Base-by-base conservation (phyloP, 2,113 vertebrate genomes). In the Malaclemys terrapin region DNA sequence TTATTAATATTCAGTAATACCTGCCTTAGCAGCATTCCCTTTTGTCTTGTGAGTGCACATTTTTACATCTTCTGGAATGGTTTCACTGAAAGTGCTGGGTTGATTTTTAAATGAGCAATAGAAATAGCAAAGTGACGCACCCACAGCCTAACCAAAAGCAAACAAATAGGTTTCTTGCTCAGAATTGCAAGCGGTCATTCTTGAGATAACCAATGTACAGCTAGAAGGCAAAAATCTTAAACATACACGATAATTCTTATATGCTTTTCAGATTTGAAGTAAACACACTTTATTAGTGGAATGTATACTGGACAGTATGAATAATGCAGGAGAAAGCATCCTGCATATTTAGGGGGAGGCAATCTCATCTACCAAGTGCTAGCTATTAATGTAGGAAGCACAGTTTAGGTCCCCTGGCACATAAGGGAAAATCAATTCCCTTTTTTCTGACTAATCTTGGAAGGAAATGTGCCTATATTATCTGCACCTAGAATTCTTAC, bases 1-100 rank as follows among this genome's bases (percentile, higher is more conserved):
- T 95, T 96, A 89, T 97, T 97, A 97, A 76, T 87, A 95, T 97
- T 96, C 91, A 62, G 22, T 47, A 75, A n/a, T 88, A 24, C 47
- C 82, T 90, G 35, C 76, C 54, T 80, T 92, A 96, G 59, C 87
- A 91, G 50, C 78, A 76, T 90, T 97, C 57, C 19, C 62, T 97
- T 94, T 97, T 95, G 80, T 93, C 42, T n/a, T 76, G 9, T 89
- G 82, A 93, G 83, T 97, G 91, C 82, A 92, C 89, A 91, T 76
- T 92, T 97, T 62, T 65, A 82, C 52, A 94, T 82, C 76, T 93
- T 89, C 88, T 95, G 69, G 84, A 91, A 89, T 90, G 72, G 87
- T 95, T 97, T 96, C 94, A 90, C 94, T 91, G 79, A 89, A 88
- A 91, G 50, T 69, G 20, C 38, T 89, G n/a, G 8, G 17, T 93